A percentile compares a stretch with the other conserved stretches of the same genome.
phyloP scores from a whole-genome alignment of 2,888 invertebrate species.

The Pyrocoelia pectoralis region DNA sequence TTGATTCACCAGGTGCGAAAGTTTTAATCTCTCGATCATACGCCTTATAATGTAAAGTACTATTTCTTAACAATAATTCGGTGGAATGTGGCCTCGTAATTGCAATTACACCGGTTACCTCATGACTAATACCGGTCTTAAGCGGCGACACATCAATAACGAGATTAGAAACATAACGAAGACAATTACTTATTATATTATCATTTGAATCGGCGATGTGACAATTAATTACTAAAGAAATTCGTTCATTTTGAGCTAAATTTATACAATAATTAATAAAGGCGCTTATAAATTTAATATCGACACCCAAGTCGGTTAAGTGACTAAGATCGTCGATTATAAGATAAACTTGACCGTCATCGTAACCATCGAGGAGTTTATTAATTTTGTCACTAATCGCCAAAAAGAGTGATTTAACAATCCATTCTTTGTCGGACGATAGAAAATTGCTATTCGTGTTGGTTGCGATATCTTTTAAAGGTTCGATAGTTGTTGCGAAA shows the following conservation, averaged over 20 bases:
- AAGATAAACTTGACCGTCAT: slow-evolving; percentile 54
- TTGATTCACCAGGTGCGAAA: slow-evolving; percentile 71
- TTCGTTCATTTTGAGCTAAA: slow-evolving; percentile 53
- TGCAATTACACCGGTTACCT: slow-evolving; percentile 74
- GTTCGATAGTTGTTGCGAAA: slow-evolving; percentile 64
- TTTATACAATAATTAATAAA: slow-evolving; percentile 63
- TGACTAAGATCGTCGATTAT: slow-evolving; percentile 79
- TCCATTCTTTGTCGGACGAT: slow-evolving; percentile 51
- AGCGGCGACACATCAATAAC: slow-evolving; percentile 70
- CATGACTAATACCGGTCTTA: slow-evolving; percentile 75
- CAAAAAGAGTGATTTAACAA: slow-evolving; percentile 58
- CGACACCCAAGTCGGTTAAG: slow-evolving; percentile 70
- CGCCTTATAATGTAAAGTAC: slow-evolving; percentile 71
- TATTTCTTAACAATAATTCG: slow-evolving; percentile 28
- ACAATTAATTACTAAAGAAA: slow-evolving; percentile 67
- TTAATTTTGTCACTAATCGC: slow-evolving; percentile 59
- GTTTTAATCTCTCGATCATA: slow-evolving; percentile 78
- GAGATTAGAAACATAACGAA: slow-evolving; percentile 71
- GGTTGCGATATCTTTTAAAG: slow-evolving; percentile 61
- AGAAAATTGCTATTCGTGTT: slow-evolving; percentile 43
- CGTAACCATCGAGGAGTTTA: slow-evolving; percentile 47
- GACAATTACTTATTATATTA: slow-evolving; percentile 65
- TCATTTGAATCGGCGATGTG: slow-evolving; percentile 67
- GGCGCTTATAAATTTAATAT: slow-evolving; percentile 62
- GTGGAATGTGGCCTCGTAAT: slow-evolving; percentile 59